These are phyloP conservation scores for Orchesellides sinensis DNA, from an alignment of 2,888 invertebrate species.

Conservation along the genomic window DNA sequence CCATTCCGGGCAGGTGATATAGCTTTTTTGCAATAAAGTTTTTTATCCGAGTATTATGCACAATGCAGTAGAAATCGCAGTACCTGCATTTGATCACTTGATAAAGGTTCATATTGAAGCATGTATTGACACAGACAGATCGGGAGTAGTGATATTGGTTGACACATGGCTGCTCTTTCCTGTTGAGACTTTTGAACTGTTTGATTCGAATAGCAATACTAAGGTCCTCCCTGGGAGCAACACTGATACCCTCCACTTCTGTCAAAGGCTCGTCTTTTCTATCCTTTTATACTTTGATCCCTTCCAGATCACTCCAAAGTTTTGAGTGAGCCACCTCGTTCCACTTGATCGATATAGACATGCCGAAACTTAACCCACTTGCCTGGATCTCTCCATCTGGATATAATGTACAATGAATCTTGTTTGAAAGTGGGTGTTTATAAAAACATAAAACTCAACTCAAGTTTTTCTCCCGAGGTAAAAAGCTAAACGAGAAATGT, in stretches of 20 bases:
- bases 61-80: no score
- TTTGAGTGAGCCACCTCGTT: conserved; percentile 38
- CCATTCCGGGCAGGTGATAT: no score
- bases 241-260: conserved; percentile 62
- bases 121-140: conserved; percentile 68
- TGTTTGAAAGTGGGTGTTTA: no score
- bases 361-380: conserved; percentile 63
- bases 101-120: conserved; percentile 60
- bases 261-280: conserved; percentile 57
- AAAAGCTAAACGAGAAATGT: no score
- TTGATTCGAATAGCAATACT: conserved; percentile 68
- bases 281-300: conserved; percentile 60
- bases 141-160: conserved; percentile 54
- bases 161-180: conserved; percentile 67
- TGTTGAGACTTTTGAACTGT: conserved; percentile 68
- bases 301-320: conserved; percentile 35
- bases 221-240: conserved; percentile 59
- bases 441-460: no score
- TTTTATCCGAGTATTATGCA: background rate
- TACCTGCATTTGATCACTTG: conserved; percentile 48
- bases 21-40: background rate
- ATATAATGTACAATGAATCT: background rate
- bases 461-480: no score
- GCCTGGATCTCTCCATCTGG: conserved; percentile 63
- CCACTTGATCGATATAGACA: conserved; percentile 65